These are phyloP conservation scores for Agonopterix alstromeriana DNA, from an alignment of 2,888 invertebrate species.

Conservation along the genomic window DNA sequence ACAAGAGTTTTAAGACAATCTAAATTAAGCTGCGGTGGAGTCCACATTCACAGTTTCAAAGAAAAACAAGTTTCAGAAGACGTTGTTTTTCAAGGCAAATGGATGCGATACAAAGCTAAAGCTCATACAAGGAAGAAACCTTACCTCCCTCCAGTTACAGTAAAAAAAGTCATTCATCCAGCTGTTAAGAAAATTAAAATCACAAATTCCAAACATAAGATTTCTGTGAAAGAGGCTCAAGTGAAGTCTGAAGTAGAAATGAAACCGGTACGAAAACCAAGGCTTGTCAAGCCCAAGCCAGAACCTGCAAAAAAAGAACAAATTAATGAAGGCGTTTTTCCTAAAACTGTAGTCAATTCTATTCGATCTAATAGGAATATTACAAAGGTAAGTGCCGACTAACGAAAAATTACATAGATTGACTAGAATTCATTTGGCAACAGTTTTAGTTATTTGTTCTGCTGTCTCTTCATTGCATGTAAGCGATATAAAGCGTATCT, in stretches of 20 bases:
- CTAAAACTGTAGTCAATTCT: not conserved
- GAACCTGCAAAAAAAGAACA: slow-evolving; percentile 4
- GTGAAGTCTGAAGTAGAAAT: not conserved
- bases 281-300: slow-evolving; percentile 11
- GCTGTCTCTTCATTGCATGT: no score
- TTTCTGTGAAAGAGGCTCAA: slow-evolving; percentile 6
- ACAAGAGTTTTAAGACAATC: slow-evolving; percentile 21
- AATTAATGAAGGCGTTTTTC: slow-evolving; percentile 3
- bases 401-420: no score
- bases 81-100: slow-evolving; percentile 59
- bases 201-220: slow-evolving; percentile 19
- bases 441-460: no score
- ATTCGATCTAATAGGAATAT: slow-evolving; percentile 9
- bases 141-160: not conserved
- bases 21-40: slow-evolving; percentile 45
- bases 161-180: not conserved
- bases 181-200: slow-evolving; percentile 17
- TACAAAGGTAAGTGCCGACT: slow-evolving; percentile 25
- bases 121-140: slow-evolving; percentile 1
- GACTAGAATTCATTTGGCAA: no score
- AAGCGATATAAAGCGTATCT: no score
- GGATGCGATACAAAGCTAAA: slow-evolving; percentile 41
- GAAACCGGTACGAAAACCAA: slow-evolving; percentile 1
- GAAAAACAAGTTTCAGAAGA: slow-evolving; percentile 49
- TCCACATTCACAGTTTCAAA: slow-evolving; percentile 58